These are phyloP conservation scores for Tretioscincus oriximinensis DNA, from an alignment of 2,113 vertebrate species.

Conservation along the genomic window DNA sequence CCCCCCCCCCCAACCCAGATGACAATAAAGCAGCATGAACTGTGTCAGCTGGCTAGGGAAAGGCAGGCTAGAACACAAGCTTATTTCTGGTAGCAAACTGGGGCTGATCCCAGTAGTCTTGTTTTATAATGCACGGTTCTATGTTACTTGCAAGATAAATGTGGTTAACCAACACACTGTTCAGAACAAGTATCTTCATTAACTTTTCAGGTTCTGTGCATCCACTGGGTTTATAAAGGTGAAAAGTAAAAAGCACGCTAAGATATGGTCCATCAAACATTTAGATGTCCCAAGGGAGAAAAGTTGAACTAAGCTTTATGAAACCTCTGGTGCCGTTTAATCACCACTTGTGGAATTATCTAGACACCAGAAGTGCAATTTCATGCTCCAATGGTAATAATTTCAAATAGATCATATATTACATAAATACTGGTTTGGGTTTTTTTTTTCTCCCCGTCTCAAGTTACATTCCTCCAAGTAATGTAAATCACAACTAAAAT, in stretches of 20 bases:
- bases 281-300: neutral
- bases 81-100: no score
- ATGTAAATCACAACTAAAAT: slow-evolving; percentile 61
- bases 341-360: slow-evolving; percentile 16
- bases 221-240: neutral
- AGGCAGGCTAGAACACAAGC: no score
- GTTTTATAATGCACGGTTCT: neutral
- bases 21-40: no score
- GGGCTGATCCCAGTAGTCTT: neutral
- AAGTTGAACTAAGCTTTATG: neutral
- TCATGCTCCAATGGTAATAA: slow-evolving; percentile 55
- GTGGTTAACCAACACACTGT: no score
- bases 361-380: slow-evolving; percentile 59
- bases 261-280: neutral
- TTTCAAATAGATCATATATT: slow-evolving; percentile 55
- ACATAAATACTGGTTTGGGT: slow-evolving; percentile 56
- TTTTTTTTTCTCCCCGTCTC: slow-evolving; percentile 43
- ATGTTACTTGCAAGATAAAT: no score
- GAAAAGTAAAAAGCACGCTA: neutral
- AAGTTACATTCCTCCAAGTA: slow-evolving; percentile 72
- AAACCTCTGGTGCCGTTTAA: no score
- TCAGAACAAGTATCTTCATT: no score
- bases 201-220: neutral
- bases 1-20: neutral
- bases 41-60: no score